A percentile compares a stretch with the other conserved stretches of the same genome.
Conservation (phyloP, 2,113 vertebrate genomes). For the Numida meleagris region DNA sequence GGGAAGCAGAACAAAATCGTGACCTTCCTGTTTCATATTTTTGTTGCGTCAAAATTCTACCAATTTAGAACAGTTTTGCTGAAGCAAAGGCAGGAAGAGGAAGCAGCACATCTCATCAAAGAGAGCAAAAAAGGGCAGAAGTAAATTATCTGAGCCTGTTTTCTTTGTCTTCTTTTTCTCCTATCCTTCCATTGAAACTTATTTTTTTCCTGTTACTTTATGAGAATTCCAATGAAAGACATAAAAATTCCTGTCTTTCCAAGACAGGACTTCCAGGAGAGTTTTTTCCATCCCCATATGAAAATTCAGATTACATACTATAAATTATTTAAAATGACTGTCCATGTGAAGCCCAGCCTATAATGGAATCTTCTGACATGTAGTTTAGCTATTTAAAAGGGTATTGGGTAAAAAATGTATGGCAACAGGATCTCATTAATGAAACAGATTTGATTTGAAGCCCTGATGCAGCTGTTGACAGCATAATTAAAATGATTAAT, state of each 20-base stretch:
- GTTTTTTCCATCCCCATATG: not conserved
- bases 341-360: not conserved
- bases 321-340: not conserved
- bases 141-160: not conserved
- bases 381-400: conserved; percentile 43
- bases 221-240: not conserved
- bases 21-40: conserved; percentile 49
- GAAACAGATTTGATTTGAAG: conserved; percentile 70
- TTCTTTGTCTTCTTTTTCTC: not conserved
- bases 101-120: not conserved
- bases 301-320: conserved; percentile 1
- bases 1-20: conserved; percentile 49
- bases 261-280: not conserved
- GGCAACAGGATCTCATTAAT: conserved; percentile 63
- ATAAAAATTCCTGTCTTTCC: not conserved
- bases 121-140: conserved; percentile 3
- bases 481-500: conserved; percentile 80
- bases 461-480: conserved; percentile 73
- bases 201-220: not conserved
- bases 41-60: conserved; percentile 44
- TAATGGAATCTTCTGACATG: not conserved
- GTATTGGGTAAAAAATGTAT: conserved; percentile 11
- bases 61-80: conserved; percentile 56
- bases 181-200: not conserved
- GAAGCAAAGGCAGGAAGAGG: conserved; percentile 24